Evolutionary conservation across 2,797 vertebrate species (phyloP).

Genomic region (Muscicapa striata): DNA sequence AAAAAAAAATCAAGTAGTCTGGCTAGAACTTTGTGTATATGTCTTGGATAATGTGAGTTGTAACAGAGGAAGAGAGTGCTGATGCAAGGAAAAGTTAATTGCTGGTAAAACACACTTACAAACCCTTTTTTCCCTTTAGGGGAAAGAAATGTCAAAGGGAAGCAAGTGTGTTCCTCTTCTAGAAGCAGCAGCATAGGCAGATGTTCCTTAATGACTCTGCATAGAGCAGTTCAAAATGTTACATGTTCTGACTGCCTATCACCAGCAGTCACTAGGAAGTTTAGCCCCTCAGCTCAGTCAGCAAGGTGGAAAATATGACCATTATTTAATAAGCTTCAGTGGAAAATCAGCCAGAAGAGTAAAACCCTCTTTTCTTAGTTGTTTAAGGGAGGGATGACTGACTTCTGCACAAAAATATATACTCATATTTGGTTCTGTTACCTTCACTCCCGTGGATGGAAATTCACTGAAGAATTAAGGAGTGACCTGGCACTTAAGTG

Average conservation of each 20-base stretch:
- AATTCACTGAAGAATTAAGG: background rate
- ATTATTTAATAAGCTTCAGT: background rate
- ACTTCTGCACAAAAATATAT: background rate
- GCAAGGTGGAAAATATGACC: background rate
- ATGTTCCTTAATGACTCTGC: constrained; percentile 9
- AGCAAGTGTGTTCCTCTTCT: background rate
- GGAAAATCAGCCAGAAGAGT: background rate
- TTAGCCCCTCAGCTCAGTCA: background rate
- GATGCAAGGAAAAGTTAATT: constrained; percentile 3
- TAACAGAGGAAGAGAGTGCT: background rate
- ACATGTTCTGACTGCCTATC: background rate
- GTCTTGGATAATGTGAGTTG: background rate
- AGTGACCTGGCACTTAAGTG: fast-evolving
- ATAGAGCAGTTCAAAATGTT: background rate
- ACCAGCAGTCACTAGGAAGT: background rate
- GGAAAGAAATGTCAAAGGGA: background rate
- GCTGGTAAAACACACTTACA: background rate
- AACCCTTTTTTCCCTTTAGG: background rate
- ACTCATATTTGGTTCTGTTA: background rate
- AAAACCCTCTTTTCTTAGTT: background rate
- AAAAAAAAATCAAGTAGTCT: background rate
- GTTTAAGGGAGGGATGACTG: background rate
- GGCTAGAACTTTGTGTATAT: background rate
- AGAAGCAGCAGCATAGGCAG: background rate
- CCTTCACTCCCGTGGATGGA: background rate